These are phyloP conservation scores for Hippocampus zosterae DNA, from an alignment of 2,113 vertebrate species.

Conservation along the genomic window DNA sequence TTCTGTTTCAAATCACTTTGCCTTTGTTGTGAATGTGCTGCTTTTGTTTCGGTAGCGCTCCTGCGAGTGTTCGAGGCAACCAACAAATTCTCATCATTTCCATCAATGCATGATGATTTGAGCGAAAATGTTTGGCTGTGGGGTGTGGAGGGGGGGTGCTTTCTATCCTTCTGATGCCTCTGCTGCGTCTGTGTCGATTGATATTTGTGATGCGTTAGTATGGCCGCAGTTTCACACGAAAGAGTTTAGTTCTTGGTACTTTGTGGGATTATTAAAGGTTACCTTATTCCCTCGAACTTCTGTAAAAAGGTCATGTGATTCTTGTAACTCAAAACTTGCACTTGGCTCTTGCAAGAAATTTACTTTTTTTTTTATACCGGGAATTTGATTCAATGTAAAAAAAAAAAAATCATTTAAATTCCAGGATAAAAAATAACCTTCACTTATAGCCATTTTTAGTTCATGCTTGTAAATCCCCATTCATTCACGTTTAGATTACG, in stretches of 20 bases:
- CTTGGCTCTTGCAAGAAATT: no score
- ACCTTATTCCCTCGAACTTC: no score
- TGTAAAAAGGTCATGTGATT: no score
- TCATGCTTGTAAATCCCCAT: no score
- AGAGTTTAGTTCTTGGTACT: neutral
- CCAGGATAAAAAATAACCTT: no score
- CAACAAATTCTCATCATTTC: conserved; percentile 15
- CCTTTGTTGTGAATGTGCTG: conserved; percentile 56
- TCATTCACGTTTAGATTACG: no score
- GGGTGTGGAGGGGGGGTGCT: neutral
- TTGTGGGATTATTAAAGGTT: neutral
- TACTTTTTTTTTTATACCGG: no score
- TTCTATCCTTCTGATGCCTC: neutral
- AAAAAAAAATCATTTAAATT: no score
- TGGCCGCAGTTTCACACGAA: neutral
- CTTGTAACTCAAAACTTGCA: no score
- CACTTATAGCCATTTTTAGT: no score
- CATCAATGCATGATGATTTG: conserved; percentile 14
- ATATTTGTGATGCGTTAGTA: neutral
- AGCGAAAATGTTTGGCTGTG: neutral
- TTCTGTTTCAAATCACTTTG: conserved; percentile 65
- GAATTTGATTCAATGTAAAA: no score
- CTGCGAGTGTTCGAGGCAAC: conserved; percentile 31
- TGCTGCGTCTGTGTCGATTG: conserved; percentile 8
- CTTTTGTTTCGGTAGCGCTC: conserved; percentile 57